Evolutionary conservation across 2,113 vertebrate genomes (phyloP).

Genomic region (Myodes glareolus): DNA sequence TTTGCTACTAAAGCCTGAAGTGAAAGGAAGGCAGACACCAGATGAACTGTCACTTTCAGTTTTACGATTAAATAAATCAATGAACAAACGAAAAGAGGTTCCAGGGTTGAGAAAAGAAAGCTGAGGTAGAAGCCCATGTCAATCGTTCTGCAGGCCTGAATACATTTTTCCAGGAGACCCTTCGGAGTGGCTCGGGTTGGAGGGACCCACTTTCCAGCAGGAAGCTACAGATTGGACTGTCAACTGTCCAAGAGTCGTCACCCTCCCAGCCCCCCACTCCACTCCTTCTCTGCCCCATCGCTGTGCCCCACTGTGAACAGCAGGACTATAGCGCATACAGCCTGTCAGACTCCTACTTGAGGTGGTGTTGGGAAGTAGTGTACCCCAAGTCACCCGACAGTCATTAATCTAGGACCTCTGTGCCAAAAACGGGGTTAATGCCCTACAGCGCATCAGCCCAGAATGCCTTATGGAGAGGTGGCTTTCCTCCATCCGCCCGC

Average conservation of each 20-base stretch:
- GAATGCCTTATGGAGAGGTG: background rate
- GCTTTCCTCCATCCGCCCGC: background rate
- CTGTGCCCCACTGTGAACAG: background rate
- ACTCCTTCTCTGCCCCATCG: background rate
- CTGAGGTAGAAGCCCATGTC: background rate
- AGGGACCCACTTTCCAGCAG: background rate
- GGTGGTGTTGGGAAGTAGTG: background rate
- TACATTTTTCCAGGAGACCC: background rate
- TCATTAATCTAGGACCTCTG: background rate
- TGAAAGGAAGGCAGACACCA: background rate
- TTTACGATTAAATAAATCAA: background rate
- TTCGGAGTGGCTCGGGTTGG: background rate
- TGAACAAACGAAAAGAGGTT: background rate
- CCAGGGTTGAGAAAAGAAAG: background rate
- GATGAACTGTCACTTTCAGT: background rate
- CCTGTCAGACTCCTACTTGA: background rate
- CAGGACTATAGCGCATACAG: background rate
- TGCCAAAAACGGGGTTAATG: background rate
- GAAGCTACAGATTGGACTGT: background rate
- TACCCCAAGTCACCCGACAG: background rate
- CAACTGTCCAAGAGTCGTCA: background rate
- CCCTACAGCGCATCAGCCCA: background rate
- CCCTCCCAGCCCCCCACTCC: background rate
- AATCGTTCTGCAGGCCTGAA: background rate
- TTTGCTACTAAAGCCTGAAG: background rate